Base-by-base conservation (phyloP, 2,797 vertebrate genomes). In the Mastacembelus armatus region DNA sequence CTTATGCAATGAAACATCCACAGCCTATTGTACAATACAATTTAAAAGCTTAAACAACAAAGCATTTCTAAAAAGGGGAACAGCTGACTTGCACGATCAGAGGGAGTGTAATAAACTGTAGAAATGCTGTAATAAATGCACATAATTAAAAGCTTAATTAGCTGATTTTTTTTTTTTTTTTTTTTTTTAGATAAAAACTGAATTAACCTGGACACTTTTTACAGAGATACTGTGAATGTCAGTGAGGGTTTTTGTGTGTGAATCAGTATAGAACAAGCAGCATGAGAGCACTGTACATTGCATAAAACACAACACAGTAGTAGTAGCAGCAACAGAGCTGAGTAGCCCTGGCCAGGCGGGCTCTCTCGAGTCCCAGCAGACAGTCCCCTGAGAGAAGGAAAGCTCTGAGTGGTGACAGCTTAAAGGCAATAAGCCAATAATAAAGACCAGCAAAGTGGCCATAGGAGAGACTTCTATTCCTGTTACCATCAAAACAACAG, bases 371-470 rank as follows among this genome's bases (percentile, higher is more conserved):
- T 90, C 88, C 90, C 88, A 69, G 42, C 87, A 85, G 88, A 88
- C 77, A 49, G 73, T 89, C 91, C 90, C 91, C 66, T 55, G 88
- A 88, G 89, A 89, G 87, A 45, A 60, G 74, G 75, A 82, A 80
- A 54, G 85, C 85, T 90, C 72, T 80, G 81, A 91, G 88, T 88
- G 87, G 89, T 92, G 90, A 92, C 88, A 92, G 90, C 84, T 90
- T 81, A 87, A 85, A 91, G 89, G 91, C 89, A 92, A 90, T 89
- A 91, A 89, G 88, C 88, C 90, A 86, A 91, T 91, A 91, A 92
- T 90, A 90, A 91, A 92, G 87, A 89, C 66, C 81, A 71, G 89
- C 82, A 89, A 91, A 91, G 82, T 88, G 89, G 90, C 88, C 83
- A 81, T 85, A 76, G 76, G 90, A 89, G 88, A 89, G 74, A 61